Conservation (phyloP, 2,797 vertebrate species). For the Gorsachius magnificus region DNA sequence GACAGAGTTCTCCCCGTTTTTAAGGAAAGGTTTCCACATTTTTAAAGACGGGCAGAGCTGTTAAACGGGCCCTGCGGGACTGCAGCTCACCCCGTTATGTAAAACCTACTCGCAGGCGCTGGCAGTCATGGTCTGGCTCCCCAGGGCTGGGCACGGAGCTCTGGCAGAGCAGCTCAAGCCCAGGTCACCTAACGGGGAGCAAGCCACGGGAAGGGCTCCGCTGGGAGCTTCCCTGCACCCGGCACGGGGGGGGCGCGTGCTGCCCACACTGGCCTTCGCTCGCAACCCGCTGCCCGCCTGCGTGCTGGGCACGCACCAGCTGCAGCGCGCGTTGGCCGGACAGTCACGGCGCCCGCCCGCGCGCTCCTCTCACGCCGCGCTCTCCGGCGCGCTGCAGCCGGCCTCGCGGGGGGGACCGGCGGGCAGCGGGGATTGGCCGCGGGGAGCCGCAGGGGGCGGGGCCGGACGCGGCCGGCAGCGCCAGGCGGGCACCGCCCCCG, state of each 20-base stretch:
- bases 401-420: too few species aligned
- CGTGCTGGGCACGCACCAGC: background rate
- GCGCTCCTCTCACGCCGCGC: too few species aligned
- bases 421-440: background rate
- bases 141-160: background rate
- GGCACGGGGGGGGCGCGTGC: background rate
- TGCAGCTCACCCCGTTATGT: background rate
- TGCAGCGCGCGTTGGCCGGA: fast-evolving
- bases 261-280: background rate
- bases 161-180: background rate
- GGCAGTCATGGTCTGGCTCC: background rate
- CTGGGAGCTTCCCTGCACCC: background rate
- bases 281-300: too few species aligned
- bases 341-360: fast-evolving
- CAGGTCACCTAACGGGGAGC: too few species aligned
- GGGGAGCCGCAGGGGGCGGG: background rate
- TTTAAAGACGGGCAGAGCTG: background rate
- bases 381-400: too few species aligned
- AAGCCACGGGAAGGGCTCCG: fast-evolving
- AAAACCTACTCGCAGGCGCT: background rate
- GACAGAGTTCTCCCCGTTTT: background rate
- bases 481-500: too few species aligned
- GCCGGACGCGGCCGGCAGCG: too few species aligned
- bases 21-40: background rate
- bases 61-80: background rate